phyloP scores from a whole-genome alignment of 2,113 vertebrate species.

The Pterophyllum scalare region DNA sequence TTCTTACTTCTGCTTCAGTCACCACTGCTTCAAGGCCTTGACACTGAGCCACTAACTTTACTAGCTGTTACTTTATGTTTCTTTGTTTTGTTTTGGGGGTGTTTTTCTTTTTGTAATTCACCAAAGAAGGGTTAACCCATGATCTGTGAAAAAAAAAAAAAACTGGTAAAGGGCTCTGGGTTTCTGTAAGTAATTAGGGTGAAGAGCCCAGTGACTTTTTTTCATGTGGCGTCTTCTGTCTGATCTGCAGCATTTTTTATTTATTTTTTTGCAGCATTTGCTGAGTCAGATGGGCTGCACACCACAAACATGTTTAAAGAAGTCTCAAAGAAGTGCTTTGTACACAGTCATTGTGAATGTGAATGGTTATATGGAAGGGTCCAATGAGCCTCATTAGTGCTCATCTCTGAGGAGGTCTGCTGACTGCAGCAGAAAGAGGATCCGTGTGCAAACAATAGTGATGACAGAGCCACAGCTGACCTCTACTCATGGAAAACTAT shows the following conservation, averaged over 20 bases:
- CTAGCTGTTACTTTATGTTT: slow-evolving; percentile 40
- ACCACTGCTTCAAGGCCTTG: slow-evolving; percentile 2
- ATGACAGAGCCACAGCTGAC: slow-evolving; percentile 61
- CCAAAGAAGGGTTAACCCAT: slow-evolving; percentile 24
- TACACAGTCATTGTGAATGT: slow-evolving; percentile 43
- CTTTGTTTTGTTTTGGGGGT: neutral
- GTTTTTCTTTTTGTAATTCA: slow-evolving; percentile 24
- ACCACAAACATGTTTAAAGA: slow-evolving; percentile 53
- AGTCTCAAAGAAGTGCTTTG: slow-evolving; percentile 48
- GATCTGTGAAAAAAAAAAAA: slow-evolving; percentile 32
- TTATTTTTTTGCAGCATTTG: slow-evolving; percentile 32
- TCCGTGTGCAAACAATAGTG: slow-evolving; percentile 47
- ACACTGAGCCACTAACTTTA: neutral
- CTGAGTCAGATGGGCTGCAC: slow-evolving; percentile 57
- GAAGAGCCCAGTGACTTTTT: slow-evolving; percentile 25
- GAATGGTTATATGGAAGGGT: slow-evolving; percentile 35
- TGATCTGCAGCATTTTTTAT: slow-evolving; percentile 60
- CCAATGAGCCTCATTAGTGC: slow-evolving; percentile 30
- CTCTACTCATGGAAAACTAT: slow-evolving; percentile 24
- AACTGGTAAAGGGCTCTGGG: slow-evolving; percentile 27
- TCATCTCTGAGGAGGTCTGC: slow-evolving; percentile 62
- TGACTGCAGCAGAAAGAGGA: slow-evolving; percentile 58
- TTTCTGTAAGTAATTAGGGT: slow-evolving; percentile 59
- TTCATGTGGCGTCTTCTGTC: slow-evolving; percentile 48
- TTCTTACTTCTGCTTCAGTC: neutral